A percentile compares a stretch with the other conserved stretches of the same genome.
Conservation (phyloP, 2,888 invertebrate genomes). For the Orthonychiurus folsomi region DNA sequence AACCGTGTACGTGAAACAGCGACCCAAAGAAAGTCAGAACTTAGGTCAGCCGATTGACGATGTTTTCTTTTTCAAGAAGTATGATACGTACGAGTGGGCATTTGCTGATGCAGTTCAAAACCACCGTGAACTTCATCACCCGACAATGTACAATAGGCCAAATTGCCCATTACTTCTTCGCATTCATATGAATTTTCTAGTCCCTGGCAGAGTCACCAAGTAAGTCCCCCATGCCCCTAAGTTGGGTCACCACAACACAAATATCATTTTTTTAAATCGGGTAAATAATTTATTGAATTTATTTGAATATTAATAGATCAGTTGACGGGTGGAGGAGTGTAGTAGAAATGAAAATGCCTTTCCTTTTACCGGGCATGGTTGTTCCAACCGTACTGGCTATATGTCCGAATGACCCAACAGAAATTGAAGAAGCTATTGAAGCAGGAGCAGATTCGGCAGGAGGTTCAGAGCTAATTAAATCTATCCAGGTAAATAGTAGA, state of each 20-base stretch:
- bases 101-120: slow-evolving; percentile 66
- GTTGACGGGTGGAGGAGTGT: slow-evolving; percentile 61
- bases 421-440: slow-evolving; percentile 53
- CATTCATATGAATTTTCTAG: slow-evolving; percentile 72
- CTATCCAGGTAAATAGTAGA: slow-evolving; percentile 55
- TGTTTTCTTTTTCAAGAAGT: slow-evolving; percentile 54
- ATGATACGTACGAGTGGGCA: slow-evolving; percentile 55
- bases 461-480: slow-evolving; percentile 63
- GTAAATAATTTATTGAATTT: neutral
- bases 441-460: slow-evolving; percentile 68
- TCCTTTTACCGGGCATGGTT: slow-evolving; percentile 54
- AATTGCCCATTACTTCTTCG: slow-evolving; percentile 59
- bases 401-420: slow-evolving; percentile 53
- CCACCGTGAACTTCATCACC: slow-evolving; percentile 72
- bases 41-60: slow-evolving; percentile 54
- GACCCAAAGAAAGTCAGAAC: slow-evolving; percentile 50
- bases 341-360: slow-evolving; percentile 58
- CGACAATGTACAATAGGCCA: slow-evolving; percentile 64
- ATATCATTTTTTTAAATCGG: neutral
- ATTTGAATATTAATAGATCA: slow-evolving; percentile 53
- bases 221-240: too few species aligned
- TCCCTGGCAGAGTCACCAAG: slow-evolving; percentile 35
- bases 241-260: neutral
- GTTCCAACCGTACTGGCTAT: slow-evolving; percentile 64
- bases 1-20: slow-evolving; percentile 23